Evolutionary conservation across 1,140 invertebrate genomes (phyloP), one percentile per base, ranked within the genome.

Genomic region (Penaeus vannamei): DNA sequence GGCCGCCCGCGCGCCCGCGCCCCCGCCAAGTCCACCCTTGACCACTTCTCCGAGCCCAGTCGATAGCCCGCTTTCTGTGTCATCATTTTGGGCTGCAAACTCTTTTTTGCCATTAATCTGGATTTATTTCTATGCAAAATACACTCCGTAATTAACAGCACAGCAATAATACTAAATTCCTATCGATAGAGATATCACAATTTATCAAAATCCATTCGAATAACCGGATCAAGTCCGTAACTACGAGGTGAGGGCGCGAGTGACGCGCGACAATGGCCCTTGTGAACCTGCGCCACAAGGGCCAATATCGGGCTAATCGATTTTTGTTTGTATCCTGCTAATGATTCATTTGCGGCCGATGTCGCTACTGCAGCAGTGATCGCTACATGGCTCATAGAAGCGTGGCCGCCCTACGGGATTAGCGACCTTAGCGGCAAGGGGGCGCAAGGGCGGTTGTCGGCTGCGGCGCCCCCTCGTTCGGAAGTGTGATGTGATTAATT

Each of bases 311-410:
- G 12, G 29, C 72, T 36, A 76, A 76, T 76, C 72, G 72, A 76
- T 76, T 76, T 76, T 76, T 76, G 72, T 76, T 76, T 76, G 72
- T 76, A 76, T 76, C 72, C 72, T 76, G 72, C 72, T 76, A 76
- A 76, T 76, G 72, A 76, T 76, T 76, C 72, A 76, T 76, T 76
- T 76, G 72, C 29, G 72, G 72, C 29, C 26, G 72, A 76, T 76
- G 72, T 76, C 72, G 72, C 72, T 76, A 76, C 72, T 76, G 42
- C 42, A 36, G 29, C 29, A 36, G 29, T 76, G 29, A 76, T 76
- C 42, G 72, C 42, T 76, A 76, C 72, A 76, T 26, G 72, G 72
- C 72, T 76, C 72, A 76, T 76, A 76, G 72, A 76, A 23, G 53
- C 26, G 72, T 26, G 19, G 19, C 72, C 72, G 19, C 17, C 29